Evolutionary conservation across 2,113 vertebrate genomes (phyloP).

Genomic region (Erythrocercus mccallii): DNA sequence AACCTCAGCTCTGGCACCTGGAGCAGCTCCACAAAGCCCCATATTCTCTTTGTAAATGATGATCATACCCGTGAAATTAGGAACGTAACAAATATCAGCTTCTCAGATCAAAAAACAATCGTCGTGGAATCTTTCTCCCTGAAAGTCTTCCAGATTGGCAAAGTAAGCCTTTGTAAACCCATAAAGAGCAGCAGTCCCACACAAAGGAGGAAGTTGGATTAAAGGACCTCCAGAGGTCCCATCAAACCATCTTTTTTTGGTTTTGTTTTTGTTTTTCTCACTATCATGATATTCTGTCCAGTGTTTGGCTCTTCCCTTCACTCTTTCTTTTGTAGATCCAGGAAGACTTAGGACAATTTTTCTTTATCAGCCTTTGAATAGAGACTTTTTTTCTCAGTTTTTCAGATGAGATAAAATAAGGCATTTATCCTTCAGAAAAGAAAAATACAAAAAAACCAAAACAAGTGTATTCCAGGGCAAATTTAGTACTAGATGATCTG

Average conservation of each 20-base stretch:
- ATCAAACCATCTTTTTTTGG: not conserved
- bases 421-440: not conserved
- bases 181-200: not conserved
- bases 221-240: not conserved
- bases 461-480: not conserved
- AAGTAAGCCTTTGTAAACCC: not conserved
- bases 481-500: not conserved
- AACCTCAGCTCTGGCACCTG: not conserved
- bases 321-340: not conserved
- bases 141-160: not conserved
- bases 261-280: too few relatives aligned
- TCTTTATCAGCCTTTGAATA: not conserved
- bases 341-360: not conserved
- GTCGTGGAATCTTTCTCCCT: not conserved
- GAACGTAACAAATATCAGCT: not conserved
- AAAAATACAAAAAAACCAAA: not conserved
- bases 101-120: not conserved
- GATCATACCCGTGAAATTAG: not conserved
- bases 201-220: not conserved
- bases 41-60: not conserved
- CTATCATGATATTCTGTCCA: not conserved
- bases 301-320: not conserved
- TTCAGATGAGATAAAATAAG: not conserved
- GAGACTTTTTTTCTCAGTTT: not conserved
- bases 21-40: not conserved